Conservation (phyloP, 37 sponge, comb jelly and placozoan species). For the Petrosia ficiformis region DNA sequence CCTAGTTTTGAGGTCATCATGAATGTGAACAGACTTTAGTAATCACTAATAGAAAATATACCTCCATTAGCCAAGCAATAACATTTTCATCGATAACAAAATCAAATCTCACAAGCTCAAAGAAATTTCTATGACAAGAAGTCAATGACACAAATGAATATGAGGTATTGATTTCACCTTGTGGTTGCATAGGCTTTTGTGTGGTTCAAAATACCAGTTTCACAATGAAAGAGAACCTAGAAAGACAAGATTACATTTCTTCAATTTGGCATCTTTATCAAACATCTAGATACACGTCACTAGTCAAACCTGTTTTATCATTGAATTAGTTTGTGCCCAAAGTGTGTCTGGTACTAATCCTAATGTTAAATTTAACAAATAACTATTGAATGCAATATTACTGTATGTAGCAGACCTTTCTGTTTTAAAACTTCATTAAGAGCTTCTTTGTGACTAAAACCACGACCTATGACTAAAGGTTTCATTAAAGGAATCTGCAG, state of each 20-base stretch:
- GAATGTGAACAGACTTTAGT: too few species aligned
- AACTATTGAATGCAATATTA: too few species aligned
- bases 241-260: neutral
- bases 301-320: too few species aligned
- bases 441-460: constrained; percentile 47
- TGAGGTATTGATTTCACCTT: too few species aligned
- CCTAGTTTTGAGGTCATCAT: too few species aligned
- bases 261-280: too few species aligned
- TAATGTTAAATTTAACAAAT: too few species aligned
- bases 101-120: constrained; percentile 82
- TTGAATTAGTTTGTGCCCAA: too few species aligned
- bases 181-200: constrained; percentile 1
- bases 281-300: too few species aligned
- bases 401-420: too few species aligned
- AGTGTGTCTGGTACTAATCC: too few species aligned
- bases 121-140: constrained; percentile 80
- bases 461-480: neutral
- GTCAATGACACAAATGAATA: too few species aligned
- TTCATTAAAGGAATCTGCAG: constrained; percentile 58
- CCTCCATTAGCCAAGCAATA: constrained; percentile 81
- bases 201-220: neutral
- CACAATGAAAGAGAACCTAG: constrained; percentile 30
- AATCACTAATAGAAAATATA: constrained; percentile 21
- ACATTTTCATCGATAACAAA: constrained; percentile 61
- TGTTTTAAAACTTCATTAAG: constrained; percentile 22